phyloP scores from a whole-genome alignment of 2,888 invertebrate genomes.

The Eubasilissa splendida region DNA sequence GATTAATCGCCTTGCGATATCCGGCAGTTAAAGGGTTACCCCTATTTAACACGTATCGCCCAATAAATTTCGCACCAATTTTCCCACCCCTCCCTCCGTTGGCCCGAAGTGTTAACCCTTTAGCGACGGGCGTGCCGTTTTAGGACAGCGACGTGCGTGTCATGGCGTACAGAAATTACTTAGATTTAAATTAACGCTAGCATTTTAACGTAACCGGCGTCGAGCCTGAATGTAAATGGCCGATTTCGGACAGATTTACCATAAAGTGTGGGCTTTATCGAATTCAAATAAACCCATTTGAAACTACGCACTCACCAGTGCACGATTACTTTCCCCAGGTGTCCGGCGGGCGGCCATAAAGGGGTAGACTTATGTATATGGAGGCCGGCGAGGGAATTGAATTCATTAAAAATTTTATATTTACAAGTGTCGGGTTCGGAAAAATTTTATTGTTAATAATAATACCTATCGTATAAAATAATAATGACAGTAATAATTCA shows the following conservation, averaged over 20 bases:
- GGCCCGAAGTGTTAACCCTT: not conserved
- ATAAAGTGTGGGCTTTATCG: not conserved
- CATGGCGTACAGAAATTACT: not conserved
- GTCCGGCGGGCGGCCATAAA: too few relatives aligned
- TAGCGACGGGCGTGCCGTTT: too few relatives aligned
- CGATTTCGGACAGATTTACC: not conserved
- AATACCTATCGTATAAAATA: too few relatives aligned
- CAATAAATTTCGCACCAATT: not conserved
- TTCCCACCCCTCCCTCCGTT: not conserved
- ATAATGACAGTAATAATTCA: too few relatives aligned
- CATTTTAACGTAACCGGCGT: not conserved
- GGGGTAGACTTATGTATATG: too few relatives aligned
- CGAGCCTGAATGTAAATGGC: slow-evolving; percentile 7
- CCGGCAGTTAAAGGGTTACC: slow-evolving; percentile 16
- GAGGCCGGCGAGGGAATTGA: too few relatives aligned
- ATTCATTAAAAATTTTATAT: too few relatives aligned
- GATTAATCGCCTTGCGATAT: slow-evolving; percentile 16
- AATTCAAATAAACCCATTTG: slow-evolving; percentile 4
- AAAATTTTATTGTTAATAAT: too few relatives aligned
- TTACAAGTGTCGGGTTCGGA: too few relatives aligned
- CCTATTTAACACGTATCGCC: not conserved
- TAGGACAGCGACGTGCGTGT: too few relatives aligned
- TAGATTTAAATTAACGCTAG: not conserved
- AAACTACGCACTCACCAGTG: not conserved
- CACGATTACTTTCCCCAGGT: not conserved